Base-by-base conservation (phyloP, 2,113 vertebrate genomes). In the Mirounga angustirostris region DNA sequence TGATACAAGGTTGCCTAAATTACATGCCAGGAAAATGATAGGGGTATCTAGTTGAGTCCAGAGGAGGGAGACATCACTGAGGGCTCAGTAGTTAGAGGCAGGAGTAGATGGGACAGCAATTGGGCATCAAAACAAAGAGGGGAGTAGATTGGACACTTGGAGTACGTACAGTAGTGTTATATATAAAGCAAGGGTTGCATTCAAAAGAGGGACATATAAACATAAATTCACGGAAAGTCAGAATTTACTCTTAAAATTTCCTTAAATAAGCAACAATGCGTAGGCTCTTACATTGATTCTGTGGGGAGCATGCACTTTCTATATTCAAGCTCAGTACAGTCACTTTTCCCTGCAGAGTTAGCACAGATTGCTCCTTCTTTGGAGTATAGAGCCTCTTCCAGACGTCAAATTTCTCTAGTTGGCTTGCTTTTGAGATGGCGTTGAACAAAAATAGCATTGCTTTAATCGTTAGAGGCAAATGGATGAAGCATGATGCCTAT, bases 331-430 rank as follows among this genome's bases (percentile, higher is more conserved):
- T 71, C 59, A 84, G 33, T 46, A 76, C 0, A 14, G 19, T 84
- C 58, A 46, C 80, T 94, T 95, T 86, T 59, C 43, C 67, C 36
- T 83, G 22, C 19, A 74, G 80, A 92, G 73, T 86, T 86, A 79
- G 74, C 43, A 63, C 24, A 56, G 46, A 89, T 89, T 89, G 36
- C 65, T 59, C 4, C 71, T 95, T 89, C 73, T 96, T 93, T 79
- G 56, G 78, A 84, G 50, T 21, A 30, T 24, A 76, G 67, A 59
- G 24, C 58, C 71, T 91, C 30, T 85, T 79, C n/a, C 21, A 71
- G 54, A 52, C 73, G 33, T 96, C 73, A 74, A 4, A n/a, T 87
- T 92, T 95, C 91, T 79, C 28, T 83, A 95, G 33, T 59, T 90
- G 79, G 67, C 69, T 82, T 95, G 67, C 58, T 40, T 96, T 52